phyloP scores from a whole-genome alignment of 2,888 invertebrate species.

The Cerceris rybyensis region DNA sequence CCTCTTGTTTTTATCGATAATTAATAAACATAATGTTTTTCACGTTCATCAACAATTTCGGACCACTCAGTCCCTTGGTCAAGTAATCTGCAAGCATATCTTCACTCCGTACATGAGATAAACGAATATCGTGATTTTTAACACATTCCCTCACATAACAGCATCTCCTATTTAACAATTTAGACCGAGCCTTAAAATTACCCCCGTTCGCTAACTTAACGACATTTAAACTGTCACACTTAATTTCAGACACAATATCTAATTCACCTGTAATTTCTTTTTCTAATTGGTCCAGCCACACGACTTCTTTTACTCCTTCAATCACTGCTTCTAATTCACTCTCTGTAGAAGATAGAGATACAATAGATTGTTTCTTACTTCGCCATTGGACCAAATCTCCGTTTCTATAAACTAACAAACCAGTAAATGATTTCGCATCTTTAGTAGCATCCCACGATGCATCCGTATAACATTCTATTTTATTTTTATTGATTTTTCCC shows the following conservation, averaged over 20 bases:
- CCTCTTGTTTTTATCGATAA: no score
- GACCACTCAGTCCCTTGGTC: neutral
- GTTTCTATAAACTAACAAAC: neutral
- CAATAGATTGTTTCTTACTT: conserved; percentile 9
- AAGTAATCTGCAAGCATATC: neutral
- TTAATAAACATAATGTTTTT: no score
- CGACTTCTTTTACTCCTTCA: conserved; percentile 20
- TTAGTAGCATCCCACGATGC: no score
- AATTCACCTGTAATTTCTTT: neutral
- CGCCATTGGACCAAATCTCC: conserved; percentile 22
- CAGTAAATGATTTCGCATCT: no score
- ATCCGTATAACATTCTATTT: no score
- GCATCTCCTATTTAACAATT: conserved; percentile 16
- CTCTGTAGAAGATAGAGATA: conserved; percentile 27
- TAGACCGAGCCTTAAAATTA: conserved; percentile 7
- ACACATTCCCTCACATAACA: conserved; percentile 4
- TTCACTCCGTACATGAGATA: neutral
- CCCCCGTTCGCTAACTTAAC: conserved; percentile 21
- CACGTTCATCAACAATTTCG: no score
- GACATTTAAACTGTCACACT: conserved; percentile 25
- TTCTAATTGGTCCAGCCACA: neutral
- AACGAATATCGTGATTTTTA: neutral
- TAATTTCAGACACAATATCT: neutral
- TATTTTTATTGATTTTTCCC: neutral
- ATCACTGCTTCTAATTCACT: conserved; percentile 20